These are phyloP conservation scores for Nephrotoma guestfalica DNA, from an alignment of 2,888 invertebrate genomes.

Conservation along the genomic window DNA sequence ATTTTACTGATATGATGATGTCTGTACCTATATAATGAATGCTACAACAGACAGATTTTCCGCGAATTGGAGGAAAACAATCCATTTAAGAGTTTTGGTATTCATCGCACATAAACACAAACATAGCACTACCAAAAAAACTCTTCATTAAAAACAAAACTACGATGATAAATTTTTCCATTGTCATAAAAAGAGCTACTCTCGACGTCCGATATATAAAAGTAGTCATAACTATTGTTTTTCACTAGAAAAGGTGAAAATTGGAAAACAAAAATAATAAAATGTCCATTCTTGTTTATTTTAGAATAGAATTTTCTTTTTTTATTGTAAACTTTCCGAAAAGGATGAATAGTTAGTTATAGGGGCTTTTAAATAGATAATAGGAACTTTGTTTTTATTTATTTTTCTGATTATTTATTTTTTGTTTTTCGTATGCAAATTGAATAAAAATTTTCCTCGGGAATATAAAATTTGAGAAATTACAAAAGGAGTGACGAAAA, in stretches of 20 bases:
- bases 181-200: not conserved
- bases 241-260: not conserved
- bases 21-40: not conserved
- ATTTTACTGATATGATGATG: not conserved
- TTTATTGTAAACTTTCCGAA: not conserved
- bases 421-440: not conserved
- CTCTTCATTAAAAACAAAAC: not conserved
- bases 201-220: not conserved
- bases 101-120: not conserved
- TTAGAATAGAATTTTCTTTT: not conserved
- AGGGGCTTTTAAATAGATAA: not conserved
- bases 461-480: not conserved
- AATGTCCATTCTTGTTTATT: not conserved
- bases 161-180: not conserved
- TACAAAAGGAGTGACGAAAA: not conserved
- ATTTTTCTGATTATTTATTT: not conserved
- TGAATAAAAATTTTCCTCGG: not conserved
- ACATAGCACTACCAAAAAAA: not conserved
- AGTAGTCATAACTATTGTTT: not conserved
- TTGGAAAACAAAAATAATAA: not conserved
- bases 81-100: not conserved
- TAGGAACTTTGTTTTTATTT: not conserved
- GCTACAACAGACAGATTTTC: not conserved
- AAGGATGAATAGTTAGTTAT: not conserved
- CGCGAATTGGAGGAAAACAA: not conserved